phyloP scores from a whole-genome alignment of 2,888 invertebrate species.

The Temnothorax ravouxi region DNA sequence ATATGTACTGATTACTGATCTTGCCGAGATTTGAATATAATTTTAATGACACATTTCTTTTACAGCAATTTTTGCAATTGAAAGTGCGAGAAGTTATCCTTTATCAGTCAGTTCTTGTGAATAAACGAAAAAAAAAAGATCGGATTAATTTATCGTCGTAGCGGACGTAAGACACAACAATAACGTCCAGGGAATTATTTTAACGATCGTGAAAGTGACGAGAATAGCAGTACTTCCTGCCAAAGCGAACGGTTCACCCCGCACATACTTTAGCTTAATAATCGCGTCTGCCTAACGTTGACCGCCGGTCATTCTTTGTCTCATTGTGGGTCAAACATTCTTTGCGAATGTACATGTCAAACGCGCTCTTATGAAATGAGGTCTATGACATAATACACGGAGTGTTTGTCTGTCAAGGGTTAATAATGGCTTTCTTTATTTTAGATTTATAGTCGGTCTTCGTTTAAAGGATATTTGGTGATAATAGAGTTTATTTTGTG shows the following conservation, averaged over 20 bases:
- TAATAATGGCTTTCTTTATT: constrained; percentile 29
- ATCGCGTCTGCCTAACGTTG: constrained; percentile 35
- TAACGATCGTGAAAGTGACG: constrained; percentile 56
- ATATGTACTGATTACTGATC: too few species aligned
- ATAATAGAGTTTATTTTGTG: not conserved
- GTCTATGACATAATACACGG: constrained; percentile 35
- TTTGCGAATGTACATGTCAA: constrained; percentile 42
- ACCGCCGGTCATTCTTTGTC: constrained; percentile 39
- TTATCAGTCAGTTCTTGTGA: not conserved
- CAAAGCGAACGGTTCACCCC: constrained; percentile 45
- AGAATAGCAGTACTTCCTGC: constrained; percentile 54
- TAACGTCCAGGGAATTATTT: constrained; percentile 51
- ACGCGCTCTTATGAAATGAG: constrained; percentile 7
- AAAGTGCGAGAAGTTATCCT: not conserved
- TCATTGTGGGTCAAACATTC: constrained; percentile 38
- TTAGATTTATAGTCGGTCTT: constrained; percentile 4
- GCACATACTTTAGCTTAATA: constrained; percentile 58
- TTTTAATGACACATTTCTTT: too few species aligned
- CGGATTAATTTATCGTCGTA: constrained; percentile 9
- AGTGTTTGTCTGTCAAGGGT: constrained; percentile 20
- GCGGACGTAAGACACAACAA: constrained; percentile 29
- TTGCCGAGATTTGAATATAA: too few species aligned
- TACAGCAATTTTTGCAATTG: not conserved
- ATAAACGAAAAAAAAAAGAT: not conserved
- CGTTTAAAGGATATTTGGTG: not conserved